phyloP scores from a whole-genome alignment of 1,140 invertebrate species.

The Samia ricini region DNA sequence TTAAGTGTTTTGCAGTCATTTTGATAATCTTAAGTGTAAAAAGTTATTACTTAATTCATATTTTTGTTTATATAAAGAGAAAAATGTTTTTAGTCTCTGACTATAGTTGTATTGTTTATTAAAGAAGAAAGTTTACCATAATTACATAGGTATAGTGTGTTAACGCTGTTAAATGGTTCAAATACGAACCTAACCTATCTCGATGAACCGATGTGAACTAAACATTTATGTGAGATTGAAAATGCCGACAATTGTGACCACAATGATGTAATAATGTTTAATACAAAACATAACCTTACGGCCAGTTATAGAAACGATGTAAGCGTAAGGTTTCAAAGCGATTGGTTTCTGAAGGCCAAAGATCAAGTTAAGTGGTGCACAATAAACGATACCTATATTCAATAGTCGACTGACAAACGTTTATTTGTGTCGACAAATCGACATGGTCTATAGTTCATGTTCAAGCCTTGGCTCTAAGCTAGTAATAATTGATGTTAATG shows the following conservation, averaged over 20 bases:
- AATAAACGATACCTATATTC: not conserved
- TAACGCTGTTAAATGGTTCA: not conserved
- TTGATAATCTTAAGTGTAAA: no score
- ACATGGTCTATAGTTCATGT: not conserved
- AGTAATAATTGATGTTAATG: no score
- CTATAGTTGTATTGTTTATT: no score
- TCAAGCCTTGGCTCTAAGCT: no score
- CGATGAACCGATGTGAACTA: constrained; percentile 11
- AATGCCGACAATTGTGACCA: constrained; percentile 11
- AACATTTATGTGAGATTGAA: constrained; percentile 2
- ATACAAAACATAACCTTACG: not conserved
- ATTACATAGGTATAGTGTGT: no score
- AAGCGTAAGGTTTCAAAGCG: not conserved
- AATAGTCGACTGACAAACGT: not conserved
- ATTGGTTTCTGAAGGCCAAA: not conserved
- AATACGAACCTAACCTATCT: constrained; percentile 8
- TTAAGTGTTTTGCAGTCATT: no score
- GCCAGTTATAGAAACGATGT: not conserved
- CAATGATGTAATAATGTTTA: constrained; percentile 10
- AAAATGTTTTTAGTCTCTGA: no score
- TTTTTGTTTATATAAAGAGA: no score
- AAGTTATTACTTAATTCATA: no score
- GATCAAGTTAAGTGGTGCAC: not conserved
- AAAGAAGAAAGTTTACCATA: no score
- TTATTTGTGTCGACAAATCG: not conserved